Evolutionary conservation across 2,888 invertebrate species (phyloP).

Genomic region (Eristalinus sepulchralis): DNA sequence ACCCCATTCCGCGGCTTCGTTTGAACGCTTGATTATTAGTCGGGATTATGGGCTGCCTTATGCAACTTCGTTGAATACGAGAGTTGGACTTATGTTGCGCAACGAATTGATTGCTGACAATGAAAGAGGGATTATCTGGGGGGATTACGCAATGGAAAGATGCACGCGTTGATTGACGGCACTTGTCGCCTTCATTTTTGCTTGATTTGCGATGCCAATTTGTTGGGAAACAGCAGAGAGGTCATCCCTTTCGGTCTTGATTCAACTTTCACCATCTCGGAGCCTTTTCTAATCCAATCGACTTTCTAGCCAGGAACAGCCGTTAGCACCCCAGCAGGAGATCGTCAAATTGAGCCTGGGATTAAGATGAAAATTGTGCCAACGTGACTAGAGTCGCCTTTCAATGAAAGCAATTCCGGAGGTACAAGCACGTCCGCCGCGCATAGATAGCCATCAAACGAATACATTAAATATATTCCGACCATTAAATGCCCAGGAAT

Average conservation of each 20-base stretch:
- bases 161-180: background rate
- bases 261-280: background rate
- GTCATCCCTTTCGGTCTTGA: too few species aligned
- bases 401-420: background rate
- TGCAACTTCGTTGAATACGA: background rate
- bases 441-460: background rate
- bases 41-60: background rate
- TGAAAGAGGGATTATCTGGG: background rate
- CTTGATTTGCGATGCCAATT: too few species aligned
- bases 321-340: background rate
- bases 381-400: background rate
- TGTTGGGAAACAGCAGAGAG: too few species aligned
- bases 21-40: slow-evolving; percentile 25
- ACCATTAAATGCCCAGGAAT: background rate
- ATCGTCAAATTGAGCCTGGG: background rate
- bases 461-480: background rate
- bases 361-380: background rate
- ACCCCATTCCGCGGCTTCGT: background rate
- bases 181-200: too few species aligned
- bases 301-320: background rate
- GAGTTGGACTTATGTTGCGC: background rate
- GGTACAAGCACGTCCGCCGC: background rate
- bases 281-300: background rate
- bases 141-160: background rate
- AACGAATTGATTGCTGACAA: background rate